phyloP scores from a whole-genome alignment of 2,797 vertebrate genomes.

The Crocidura indochinensis region DNA sequence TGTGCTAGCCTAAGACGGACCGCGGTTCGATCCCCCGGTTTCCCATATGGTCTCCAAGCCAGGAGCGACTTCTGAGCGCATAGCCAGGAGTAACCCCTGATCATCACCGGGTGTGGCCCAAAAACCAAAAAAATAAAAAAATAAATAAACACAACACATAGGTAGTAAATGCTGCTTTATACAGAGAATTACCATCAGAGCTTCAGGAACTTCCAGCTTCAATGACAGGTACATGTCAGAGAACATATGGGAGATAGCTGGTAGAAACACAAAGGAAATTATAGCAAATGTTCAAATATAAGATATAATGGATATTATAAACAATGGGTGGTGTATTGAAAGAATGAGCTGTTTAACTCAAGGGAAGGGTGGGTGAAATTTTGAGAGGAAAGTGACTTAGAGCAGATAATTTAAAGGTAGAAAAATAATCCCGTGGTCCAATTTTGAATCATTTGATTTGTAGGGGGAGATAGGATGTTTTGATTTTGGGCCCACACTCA shows the following conservation, averaged over 20 bases:
- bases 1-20: too few relatives aligned
- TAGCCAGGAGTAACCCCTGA: too few relatives aligned
- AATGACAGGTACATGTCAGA: background rate
- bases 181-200: background rate
- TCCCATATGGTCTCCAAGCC: too few relatives aligned
- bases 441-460: constrained; percentile 13
- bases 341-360: background rate
- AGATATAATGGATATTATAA: background rate
- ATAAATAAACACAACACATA: constrained; percentile 44
- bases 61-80: too few relatives aligned
- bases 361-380: constrained; percentile 21
- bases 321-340: background rate
- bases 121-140: too few relatives aligned
- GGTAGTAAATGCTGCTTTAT: background rate
- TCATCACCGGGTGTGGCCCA: too few relatives aligned
- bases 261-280: background rate
- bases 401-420: constrained; percentile 9
- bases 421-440: background rate
- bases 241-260: background rate
- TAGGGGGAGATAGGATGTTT: too few relatives aligned
- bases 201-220: background rate
- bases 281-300: background rate
- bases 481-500: too few relatives aligned
- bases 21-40: too few relatives aligned
- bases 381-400: constrained; percentile 43